Conservation (phyloP, 2,888 invertebrate species). For the Drosophila neotestacea region DNA sequence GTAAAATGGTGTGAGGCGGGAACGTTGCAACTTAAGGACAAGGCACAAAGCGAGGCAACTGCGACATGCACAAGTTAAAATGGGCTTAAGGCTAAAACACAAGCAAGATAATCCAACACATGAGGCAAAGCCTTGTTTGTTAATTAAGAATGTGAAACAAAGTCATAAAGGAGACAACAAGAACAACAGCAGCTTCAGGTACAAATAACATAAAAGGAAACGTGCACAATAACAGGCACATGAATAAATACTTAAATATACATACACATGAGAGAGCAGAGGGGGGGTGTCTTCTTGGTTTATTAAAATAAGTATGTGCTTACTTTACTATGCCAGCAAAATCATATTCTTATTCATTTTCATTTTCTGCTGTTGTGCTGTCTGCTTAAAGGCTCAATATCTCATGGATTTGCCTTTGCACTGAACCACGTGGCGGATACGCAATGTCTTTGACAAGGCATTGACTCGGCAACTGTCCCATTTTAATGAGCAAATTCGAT, state of each 20-base stretch:
- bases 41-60: conserved; percentile 24
- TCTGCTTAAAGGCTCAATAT: conserved; percentile 47
- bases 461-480: conserved; percentile 50
- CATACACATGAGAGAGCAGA: not conserved
- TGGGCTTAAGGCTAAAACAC: conserved; percentile 63
- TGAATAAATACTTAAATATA: conserved; percentile 19
- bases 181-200: conserved; percentile 41
- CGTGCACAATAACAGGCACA: conserved; percentile 25
- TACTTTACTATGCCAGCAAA: conserved; percentile 32
- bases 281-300: conserved; percentile 21
- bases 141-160: conserved; percentile 79
- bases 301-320: conserved; percentile 52
- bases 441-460: conserved; percentile 22
- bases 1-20: not conserved
- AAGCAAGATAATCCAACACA: conserved; percentile 64
- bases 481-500: conserved; percentile 79
- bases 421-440: conserved; percentile 21
- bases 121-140: conserved; percentile 67
- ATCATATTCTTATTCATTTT: conserved; percentile 44
- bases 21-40: conserved; percentile 44
- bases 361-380: not conserved
- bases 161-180: conserved; percentile 71
- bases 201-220: conserved; percentile 46
- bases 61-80: conserved; percentile 46
- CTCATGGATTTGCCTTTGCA: conserved; percentile 29